phyloP scores from a whole-genome alignment of 1,140 invertebrate genomes.

The Caenorhabditis tropicalis region DNA sequence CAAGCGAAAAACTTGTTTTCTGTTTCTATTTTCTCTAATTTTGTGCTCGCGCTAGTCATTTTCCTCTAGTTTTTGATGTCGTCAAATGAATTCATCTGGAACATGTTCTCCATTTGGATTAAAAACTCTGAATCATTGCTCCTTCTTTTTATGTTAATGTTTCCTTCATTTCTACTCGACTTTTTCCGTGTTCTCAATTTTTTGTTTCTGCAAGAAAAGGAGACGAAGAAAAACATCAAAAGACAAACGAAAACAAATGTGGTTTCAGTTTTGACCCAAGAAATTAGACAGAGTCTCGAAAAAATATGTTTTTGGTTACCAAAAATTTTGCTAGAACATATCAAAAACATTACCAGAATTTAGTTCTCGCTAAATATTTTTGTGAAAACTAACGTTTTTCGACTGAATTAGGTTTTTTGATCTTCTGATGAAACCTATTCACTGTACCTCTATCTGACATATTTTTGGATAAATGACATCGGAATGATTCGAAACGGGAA shows the following conservation, averaged over 20 bases:
- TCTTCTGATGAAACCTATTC: too few species aligned
- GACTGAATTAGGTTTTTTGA: too few species aligned
- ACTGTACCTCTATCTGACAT: too few species aligned
- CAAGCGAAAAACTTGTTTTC: slow-evolving; percentile 19
- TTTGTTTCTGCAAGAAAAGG: not conserved
- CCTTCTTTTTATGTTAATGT: too few species aligned
- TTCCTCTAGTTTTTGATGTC: not conserved
- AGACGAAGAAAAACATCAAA: not conserved
- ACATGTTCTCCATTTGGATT: not conserved
- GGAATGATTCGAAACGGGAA: too few species aligned
- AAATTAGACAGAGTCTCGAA: too few species aligned
- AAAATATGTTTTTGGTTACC: not conserved
- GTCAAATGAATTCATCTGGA: not conserved
- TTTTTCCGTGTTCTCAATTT: not conserved
- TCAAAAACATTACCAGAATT: too few species aligned
- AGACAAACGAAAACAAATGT: not conserved
- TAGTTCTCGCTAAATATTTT: too few species aligned
- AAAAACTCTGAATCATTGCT: too few species aligned
- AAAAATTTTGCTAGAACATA: too few species aligned
- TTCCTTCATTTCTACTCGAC: not conserved
- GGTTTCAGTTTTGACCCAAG: not conserved
- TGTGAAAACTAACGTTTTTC: too few species aligned
- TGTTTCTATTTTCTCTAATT: slow-evolving; percentile 24
- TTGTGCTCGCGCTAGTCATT: not conserved
- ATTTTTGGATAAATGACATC: too few species aligned